Conservation (phyloP, 2,888 invertebrate genomes). For the Panzeria rudis region DNA sequence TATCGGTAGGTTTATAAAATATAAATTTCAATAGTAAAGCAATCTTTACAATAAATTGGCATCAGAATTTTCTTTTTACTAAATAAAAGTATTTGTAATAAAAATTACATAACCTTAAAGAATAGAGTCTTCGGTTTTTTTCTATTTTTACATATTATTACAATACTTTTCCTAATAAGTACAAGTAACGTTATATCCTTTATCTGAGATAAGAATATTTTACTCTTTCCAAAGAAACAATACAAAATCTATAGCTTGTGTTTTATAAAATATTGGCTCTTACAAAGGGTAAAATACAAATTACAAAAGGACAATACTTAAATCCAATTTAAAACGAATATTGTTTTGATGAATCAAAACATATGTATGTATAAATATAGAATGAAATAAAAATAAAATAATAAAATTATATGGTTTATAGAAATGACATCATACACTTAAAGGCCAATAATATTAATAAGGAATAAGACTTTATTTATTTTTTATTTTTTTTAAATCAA, state of each 20-base stretch:
- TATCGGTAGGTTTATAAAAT: no score
- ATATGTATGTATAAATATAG: constrained; percentile 22
- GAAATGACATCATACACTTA: constrained; percentile 50
- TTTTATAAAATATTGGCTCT: neutral
- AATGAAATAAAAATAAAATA: constrained; percentile 22
- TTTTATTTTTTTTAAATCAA: constrained; percentile 13
- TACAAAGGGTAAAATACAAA: neutral
- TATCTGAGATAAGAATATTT: neutral
- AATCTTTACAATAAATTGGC: no score
- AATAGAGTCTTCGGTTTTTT: neutral
- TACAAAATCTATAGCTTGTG: neutral
- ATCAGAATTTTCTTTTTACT: no score
- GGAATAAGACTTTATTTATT: constrained; percentile 5
- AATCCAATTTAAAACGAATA: constrained; percentile 7
- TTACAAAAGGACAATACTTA: neutral
- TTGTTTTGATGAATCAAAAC: constrained; percentile 33
- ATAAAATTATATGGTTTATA: constrained; percentile 18
- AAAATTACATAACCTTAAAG: no score
- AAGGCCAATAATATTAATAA: constrained; percentile 55
- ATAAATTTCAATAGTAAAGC: no score
- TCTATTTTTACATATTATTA: neutral
- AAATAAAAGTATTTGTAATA: no score
- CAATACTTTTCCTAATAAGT: neutral
- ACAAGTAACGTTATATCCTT: neutral
- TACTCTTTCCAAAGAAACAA: neutral